Evolutionary conservation across 2,888 invertebrate genomes (phyloP).

Genomic region (Pyralis farinalis): DNA sequence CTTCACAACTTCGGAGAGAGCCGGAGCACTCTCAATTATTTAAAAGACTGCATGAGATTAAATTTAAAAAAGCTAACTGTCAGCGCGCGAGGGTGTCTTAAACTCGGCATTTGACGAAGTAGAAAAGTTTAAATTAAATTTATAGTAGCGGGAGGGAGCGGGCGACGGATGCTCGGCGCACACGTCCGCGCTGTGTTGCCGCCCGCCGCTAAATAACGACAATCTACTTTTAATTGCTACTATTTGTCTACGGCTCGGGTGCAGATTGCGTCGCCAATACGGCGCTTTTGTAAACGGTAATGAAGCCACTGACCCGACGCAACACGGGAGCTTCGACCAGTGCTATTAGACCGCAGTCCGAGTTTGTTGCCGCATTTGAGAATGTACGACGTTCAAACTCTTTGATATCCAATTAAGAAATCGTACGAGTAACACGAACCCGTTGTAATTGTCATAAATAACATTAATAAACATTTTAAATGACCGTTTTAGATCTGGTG

Average conservation of each 20-base stretch:
- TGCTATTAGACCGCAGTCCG: neutral
- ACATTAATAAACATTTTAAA: slow-evolving; percentile 44
- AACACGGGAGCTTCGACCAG: neutral
- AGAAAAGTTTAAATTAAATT: slow-evolving; percentile 69
- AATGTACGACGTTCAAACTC: slow-evolving; percentile 11
- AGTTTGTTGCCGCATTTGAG: neutral
- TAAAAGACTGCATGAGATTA: slow-evolving; percentile 47
- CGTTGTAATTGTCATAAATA: slow-evolving; percentile 42
- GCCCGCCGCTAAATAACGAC: slow-evolving; percentile 50
- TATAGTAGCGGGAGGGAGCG: slow-evolving; percentile 33
- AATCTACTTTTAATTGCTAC: slow-evolving; percentile 57
- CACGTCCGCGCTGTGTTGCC: slow-evolving; percentile 27
- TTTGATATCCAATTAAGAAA: slow-evolving; percentile 49
- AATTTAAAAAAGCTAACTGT: slow-evolving; percentile 48
- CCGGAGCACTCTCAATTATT: slow-evolving; percentile 37
- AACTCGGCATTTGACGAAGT: slow-evolving; percentile 49
- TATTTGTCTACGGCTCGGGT: slow-evolving; percentile 41
- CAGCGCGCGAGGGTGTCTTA: slow-evolving; percentile 33
- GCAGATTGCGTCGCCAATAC: slow-evolving; percentile 38
- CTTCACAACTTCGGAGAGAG: slow-evolving; percentile 27
- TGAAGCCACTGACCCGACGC: slow-evolving; percentile 19
- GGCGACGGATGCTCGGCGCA: slow-evolving; percentile 40
- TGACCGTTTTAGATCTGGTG: slow-evolving; percentile 52
- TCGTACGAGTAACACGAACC: slow-evolving; percentile 40
- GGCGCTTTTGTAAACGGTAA: slow-evolving; percentile 36